Evolutionary conservation across 1,140 invertebrate genomes (phyloP).

Genomic region (Scylla paramamosain): DNA sequence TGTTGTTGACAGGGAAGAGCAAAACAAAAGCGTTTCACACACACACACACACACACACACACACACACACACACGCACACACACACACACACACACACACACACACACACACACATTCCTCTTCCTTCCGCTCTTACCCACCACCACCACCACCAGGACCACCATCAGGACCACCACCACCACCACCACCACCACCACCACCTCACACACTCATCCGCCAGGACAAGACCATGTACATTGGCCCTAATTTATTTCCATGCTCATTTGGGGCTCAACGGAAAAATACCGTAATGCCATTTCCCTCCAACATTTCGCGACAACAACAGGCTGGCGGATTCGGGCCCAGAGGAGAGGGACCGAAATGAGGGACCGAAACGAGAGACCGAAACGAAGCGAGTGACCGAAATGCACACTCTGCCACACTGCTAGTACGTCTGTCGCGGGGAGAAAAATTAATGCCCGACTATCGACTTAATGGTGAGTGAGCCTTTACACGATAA

Average conservation of each 20-base stretch:
- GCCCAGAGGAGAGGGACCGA: too few species aligned
- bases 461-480: too few species aligned
- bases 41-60: neutral
- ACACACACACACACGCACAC: neutral
- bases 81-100: slow-evolving; percentile 20
- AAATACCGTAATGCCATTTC: neutral
- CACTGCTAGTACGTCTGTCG: too few species aligned
- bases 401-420: too few species aligned
- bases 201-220: neutral
- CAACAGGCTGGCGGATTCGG: too few species aligned
- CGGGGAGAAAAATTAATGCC: too few species aligned
- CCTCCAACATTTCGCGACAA: neutral
- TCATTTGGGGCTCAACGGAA: neutral
- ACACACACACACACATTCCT: slow-evolving; percentile 7
- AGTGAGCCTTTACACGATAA: too few species aligned
- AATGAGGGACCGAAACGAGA: too few species aligned
- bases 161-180: neutral
- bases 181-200: neutral
- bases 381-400: too few species aligned
- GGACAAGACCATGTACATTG: neutral
- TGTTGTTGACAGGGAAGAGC: too few species aligned
- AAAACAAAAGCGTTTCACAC: too few species aligned
- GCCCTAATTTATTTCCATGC: slow-evolving; percentile 22
- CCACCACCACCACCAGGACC: too few species aligned
- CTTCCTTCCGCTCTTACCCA: neutral